These are phyloP conservation scores for Aulostomus chinensis DNA, from an alignment of 2,797 vertebrate species.

Conservation along the genomic window DNA sequence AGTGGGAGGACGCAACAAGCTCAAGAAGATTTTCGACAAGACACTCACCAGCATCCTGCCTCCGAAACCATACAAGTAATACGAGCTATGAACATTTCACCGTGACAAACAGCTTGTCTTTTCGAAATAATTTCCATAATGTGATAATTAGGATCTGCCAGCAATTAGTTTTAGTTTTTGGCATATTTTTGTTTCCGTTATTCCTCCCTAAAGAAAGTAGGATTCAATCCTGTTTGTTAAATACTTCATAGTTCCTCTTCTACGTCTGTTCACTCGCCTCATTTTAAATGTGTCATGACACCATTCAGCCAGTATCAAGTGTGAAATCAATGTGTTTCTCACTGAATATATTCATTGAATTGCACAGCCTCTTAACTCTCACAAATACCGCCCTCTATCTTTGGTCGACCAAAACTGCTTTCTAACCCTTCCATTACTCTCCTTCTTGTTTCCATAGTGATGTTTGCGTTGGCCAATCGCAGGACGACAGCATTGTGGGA, in stretches of 20 bases:
- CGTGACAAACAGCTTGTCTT: too few species aligned
- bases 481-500: conserved; percentile 98
- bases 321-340: background rate
- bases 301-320: background rate
- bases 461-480: conserved; percentile 96
- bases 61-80: conserved; percentile 98
- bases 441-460: conserved; percentile 81
- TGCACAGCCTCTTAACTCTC: background rate
- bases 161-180: background rate
- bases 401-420: conserved; percentile 35
- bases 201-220: too few species aligned
- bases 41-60: conserved; percentile 98
- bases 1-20: conserved; percentile 95
- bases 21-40: conserved; percentile 99
- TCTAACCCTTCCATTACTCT: conserved; percentile 26
- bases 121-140: too few species aligned
- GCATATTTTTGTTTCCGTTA: background rate
- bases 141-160: too few species aligned
- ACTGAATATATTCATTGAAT: background rate
- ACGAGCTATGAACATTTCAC: background rate
- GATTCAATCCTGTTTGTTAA: too few species aligned
- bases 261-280: background rate
- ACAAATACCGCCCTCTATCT: conserved; percentile 57
- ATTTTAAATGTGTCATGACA: background rate
- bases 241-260: too few species aligned